These are phyloP conservation scores for Microtus oregoni DNA, from an alignment of 2,113 vertebrate species.

Conservation along the genomic window DNA sequence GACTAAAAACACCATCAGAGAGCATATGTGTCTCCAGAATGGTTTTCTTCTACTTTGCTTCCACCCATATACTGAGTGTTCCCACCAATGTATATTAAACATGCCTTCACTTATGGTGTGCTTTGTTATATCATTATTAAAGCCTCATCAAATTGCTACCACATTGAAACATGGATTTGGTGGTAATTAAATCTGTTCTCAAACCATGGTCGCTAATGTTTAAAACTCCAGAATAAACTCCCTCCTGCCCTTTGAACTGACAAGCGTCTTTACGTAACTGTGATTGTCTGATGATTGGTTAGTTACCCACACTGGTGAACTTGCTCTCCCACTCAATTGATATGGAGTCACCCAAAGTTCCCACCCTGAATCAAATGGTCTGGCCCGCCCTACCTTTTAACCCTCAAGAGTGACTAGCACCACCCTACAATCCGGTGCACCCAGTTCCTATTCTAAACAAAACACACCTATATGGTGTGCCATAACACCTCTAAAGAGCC, in stretches of 20 bases:
- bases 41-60: background rate
- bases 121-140: background rate
- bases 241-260: background rate
- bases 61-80: background rate
- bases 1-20: background rate
- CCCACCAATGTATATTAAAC: background rate
- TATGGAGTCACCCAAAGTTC: background rate
- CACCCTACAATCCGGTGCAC: background rate
- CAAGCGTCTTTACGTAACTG: background rate
- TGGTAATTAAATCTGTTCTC: background rate
- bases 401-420: background rate
- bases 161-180: background rate
- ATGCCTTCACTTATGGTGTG: background rate
- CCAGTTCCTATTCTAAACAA: background rate
- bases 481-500: background rate
- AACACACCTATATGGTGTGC: background rate
- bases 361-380: background rate
- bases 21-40: background rate
- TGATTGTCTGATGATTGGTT: background rate
- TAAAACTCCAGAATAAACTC: background rate
- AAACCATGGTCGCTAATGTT: background rate
- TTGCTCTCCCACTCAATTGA: background rate
- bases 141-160: background rate
- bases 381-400: background rate
- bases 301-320: background rate